Evolutionary conservation across 2,888 invertebrate genomes (phyloP).

Genomic region (Norana najaformis): DNA sequence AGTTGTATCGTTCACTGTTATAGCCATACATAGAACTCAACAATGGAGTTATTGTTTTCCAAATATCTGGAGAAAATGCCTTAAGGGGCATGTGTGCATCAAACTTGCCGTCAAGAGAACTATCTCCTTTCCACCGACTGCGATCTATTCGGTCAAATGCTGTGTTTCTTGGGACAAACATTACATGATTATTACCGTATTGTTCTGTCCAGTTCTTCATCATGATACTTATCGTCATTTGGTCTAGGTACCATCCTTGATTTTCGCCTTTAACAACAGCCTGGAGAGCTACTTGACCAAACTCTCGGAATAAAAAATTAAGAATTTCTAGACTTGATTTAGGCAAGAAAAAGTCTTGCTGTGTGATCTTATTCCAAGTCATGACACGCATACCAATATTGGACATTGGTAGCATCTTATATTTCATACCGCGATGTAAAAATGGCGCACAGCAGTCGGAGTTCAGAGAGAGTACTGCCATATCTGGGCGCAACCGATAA

Average conservation of each 20-base stretch:
- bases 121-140: conserved; percentile 18
- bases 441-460: conserved; percentile 37
- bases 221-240: conserved; percentile 30
- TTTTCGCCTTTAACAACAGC: conserved; percentile 37
- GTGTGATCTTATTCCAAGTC: conserved; percentile 32
- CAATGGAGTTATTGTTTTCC: conserved; percentile 22
- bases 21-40: neutral
- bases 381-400: conserved; percentile 32
- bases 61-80: conserved; percentile 17
- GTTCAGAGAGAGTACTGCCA: conserved; percentile 32
- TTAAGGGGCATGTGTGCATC: conserved; percentile 34
- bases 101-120: conserved; percentile 27
- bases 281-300: conserved; percentile 32
- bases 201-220: neutral
- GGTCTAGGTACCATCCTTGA: conserved; percentile 38
- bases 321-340: neutral
- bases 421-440: conserved; percentile 22
- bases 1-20: conserved; percentile 24
- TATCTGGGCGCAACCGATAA: conserved; percentile 28
- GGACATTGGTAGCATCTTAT: conserved; percentile 36
- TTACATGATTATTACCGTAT: conserved; percentile 19
- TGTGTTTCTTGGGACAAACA: conserved; percentile 30
- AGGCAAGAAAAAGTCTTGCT: conserved; percentile 1
- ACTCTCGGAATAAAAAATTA: conserved; percentile 20
- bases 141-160: conserved; percentile 36